Base-by-base conservation (phyloP, 2,888 invertebrate genomes). In the Drymonia ruficornis region DNA sequence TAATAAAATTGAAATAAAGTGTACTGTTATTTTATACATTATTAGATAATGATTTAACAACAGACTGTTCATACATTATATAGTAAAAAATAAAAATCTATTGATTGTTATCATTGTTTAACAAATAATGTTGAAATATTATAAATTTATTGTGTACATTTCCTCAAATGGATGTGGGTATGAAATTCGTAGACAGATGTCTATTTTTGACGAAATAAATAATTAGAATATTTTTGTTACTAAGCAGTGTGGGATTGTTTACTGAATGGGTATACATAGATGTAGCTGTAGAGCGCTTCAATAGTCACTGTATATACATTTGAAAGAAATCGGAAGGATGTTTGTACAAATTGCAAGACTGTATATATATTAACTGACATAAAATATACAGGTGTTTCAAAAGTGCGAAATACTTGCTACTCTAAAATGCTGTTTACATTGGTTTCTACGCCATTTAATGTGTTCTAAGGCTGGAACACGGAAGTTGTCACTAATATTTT, bases 101-200 rank as follows among this genome's bases (percentile, higher is more conserved):
- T 90, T 83, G 80, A 86, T 86, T 89, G 90, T 90, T 91, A 89
- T 88, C 84, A 89, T 89, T 90, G 87, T 89, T 88, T 89, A 86
- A 85, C 83, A 88, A 85, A 83, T 85, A 83, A 89, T 87, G 89
- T 91, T 91, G 84, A 84, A n/a, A 86, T 89, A 88, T 87, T 86
- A 87, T 88, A 88, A 88, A 89, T 87, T 87, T 89, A 89, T 89
- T 87, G 84, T 84, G 86, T 85, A 83, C 85, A 88, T 88, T 87
- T 87, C 84, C 85, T 87, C 84, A 78, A 70, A 78, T 84, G 84
- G 81, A 84, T 88, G 84, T 86, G 84, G 83, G 81, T 82, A 83
- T 78, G 77, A 77, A 77, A 83, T 80, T 77, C 81, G 77, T 80
- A 78, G 84, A 80, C 83, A 87, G 78, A 88, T 87, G 82, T 89